These are phyloP conservation scores for Hypsopygia costalis DNA, from an alignment of 2,888 invertebrate species.

Conservation along the genomic window DNA sequence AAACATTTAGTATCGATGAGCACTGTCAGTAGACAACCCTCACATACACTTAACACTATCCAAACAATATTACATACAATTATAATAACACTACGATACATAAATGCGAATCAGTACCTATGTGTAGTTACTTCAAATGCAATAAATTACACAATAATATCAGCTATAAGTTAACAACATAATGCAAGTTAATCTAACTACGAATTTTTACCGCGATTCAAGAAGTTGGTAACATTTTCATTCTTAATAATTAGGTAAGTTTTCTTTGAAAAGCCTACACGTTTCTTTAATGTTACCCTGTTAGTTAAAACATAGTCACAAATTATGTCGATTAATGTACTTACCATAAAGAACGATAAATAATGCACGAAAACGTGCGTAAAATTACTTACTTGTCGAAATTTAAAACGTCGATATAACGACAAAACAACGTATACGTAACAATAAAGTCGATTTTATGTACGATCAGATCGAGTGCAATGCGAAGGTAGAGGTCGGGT, in stretches of 20 bases:
- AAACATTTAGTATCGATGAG: not conserved
- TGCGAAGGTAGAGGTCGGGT: constrained; percentile 25
- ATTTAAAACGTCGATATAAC: constrained; percentile 40
- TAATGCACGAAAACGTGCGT: constrained; percentile 65
- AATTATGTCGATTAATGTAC: constrained; percentile 48
- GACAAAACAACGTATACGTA: constrained; percentile 33
- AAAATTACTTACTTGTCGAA: constrained; percentile 34
- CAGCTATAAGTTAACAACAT: not conserved
- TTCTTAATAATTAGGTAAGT: constrained; percentile 24
- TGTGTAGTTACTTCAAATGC: constrained; percentile 2
- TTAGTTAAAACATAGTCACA: constrained; percentile 50
- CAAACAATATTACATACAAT: not conserved
- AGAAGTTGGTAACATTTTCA: constrained; percentile 8
- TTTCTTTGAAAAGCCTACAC: constrained; percentile 32
- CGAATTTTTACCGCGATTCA: constrained; percentile 7
- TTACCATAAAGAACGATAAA: constrained; percentile 56
- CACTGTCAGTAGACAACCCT: constrained; percentile 2
- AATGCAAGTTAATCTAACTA: constrained; percentile 5
- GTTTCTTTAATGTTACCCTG: constrained; percentile 65
- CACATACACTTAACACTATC: not conserved
- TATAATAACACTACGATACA: not conserved
- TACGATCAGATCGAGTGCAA: constrained; percentile 13
- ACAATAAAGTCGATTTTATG: constrained; percentile 17
- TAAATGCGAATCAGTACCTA: not conserved
- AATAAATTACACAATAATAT: constrained; percentile 2